phyloP scores from a whole-genome alignment of 2,797 vertebrate species.

The Lacerta viridis region DNA sequence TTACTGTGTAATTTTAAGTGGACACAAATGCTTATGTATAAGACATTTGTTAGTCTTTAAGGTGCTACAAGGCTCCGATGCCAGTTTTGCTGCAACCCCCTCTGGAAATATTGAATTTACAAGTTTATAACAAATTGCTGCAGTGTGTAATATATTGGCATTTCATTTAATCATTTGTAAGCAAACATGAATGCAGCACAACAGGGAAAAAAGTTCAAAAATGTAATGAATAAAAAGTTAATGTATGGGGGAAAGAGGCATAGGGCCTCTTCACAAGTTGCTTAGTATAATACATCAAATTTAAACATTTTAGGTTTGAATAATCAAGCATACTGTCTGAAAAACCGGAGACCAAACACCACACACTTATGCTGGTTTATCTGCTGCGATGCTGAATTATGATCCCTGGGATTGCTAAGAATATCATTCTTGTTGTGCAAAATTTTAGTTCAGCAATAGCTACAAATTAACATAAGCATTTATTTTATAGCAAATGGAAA shows the following conservation, averaged over 20 bases:
- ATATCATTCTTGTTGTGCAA: not conserved
- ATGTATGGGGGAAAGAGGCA: not conserved
- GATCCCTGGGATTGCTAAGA: not conserved
- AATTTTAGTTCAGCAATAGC: not conserved
- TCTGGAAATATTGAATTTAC: not conserved
- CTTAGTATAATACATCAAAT: not conserved
- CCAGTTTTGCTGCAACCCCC: no score
- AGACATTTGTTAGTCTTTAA: no score
- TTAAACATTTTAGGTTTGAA: not conserved
- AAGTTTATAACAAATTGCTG: not conserved
- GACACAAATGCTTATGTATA: no score
- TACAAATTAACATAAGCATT: not conserved
- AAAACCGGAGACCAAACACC: no score
- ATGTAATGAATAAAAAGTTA: not conserved
- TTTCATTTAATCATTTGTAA: not conserved
- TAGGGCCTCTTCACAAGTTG: not conserved
- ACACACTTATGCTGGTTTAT: not conserved
- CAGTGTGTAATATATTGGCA: not conserved
- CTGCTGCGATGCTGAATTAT: not conserved
- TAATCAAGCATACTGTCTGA: not conserved
- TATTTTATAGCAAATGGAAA: not conserved
- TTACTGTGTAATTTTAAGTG: not conserved
- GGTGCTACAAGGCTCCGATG: no score
- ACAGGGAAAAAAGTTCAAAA: not conserved
- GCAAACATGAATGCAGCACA: not conserved